Conservation (phyloP, 2,797 vertebrate species). For the Peromyscus melanophrys region DNA sequence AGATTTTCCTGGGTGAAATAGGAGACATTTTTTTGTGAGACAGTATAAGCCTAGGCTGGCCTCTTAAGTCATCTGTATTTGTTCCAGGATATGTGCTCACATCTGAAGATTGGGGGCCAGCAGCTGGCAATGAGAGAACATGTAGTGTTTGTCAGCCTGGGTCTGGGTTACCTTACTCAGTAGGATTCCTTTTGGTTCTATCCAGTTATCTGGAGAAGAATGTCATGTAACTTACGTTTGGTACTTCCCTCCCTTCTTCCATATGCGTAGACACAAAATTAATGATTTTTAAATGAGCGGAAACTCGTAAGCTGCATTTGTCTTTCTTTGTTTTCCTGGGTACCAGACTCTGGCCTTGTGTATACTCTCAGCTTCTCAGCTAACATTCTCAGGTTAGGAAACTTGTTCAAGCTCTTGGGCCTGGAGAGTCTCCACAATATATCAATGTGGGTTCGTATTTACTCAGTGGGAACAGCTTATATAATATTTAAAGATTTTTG, state of each 20-base stretch:
- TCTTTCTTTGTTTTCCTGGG: not conserved
- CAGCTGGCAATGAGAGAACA: not conserved
- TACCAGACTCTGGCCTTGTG: not conserved
- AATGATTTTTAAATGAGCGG: constrained; percentile 29
- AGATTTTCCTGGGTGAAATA: constrained; percentile 33
- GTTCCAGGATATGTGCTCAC: not conserved
- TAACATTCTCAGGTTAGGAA: constrained; percentile 7
- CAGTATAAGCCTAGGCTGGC: not conserved
- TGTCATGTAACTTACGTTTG: constrained; percentile 46
- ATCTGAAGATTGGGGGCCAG: not conserved
- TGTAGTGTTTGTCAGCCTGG: not conserved
- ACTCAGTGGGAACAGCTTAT: constrained; percentile 24
- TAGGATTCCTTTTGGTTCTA: not conserved
- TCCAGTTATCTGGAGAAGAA: not conserved
- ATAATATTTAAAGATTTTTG: constrained; percentile 55
- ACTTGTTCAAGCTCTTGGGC: not conserved
- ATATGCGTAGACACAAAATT: not conserved
- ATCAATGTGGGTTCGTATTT: not conserved
- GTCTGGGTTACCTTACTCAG: not conserved
- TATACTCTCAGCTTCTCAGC: not conserved
- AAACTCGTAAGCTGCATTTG: not conserved
- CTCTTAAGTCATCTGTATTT: not conserved
- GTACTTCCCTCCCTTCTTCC: not conserved
- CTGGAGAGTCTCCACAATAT: not conserved
- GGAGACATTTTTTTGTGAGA: not conserved